Conservation (phyloP, 2,888 invertebrate species). For the Pandemis corylana region DNA sequence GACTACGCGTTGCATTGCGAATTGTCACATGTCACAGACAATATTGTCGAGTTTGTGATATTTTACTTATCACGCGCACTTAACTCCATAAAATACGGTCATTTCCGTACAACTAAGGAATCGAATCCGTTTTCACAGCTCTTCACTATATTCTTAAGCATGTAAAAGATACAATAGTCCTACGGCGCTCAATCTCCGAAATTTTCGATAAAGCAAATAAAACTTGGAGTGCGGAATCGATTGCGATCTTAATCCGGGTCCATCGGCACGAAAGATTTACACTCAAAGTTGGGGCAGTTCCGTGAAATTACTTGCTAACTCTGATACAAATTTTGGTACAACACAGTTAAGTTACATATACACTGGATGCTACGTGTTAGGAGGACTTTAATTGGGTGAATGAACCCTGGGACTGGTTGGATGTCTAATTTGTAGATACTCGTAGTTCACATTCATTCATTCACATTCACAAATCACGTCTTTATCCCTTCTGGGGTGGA, state of each 20-base stretch:
- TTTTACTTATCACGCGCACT: too few relatives aligned
- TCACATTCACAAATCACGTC: too few relatives aligned
- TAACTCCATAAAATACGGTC: too few relatives aligned
- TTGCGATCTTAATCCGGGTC: slow-evolving; percentile 21
- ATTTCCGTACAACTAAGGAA: too few relatives aligned
- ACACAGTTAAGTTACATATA: slow-evolving; percentile 21
- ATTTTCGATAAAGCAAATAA: slow-evolving; percentile 24
- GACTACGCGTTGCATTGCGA: too few relatives aligned
- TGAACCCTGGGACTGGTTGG: background rate
- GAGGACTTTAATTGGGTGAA: background rate
- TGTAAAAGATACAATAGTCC: background rate
- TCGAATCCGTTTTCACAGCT: too few relatives aligned
- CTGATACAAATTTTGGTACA: slow-evolving; percentile 45
- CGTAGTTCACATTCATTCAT: too few relatives aligned
- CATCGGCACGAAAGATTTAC: slow-evolving; percentile 48
- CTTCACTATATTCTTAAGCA: too few relatives aligned
- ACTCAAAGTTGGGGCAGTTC: slow-evolving; percentile 48
- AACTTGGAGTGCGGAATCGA: slow-evolving; percentile 30
- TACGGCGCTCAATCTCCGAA: background rate
- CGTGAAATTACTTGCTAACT: slow-evolving; percentile 45
- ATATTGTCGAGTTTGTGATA: too few relatives aligned
- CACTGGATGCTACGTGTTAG: background rate
- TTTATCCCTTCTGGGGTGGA: too few relatives aligned
- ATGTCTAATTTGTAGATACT: too few relatives aligned
- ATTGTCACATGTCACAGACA: too few relatives aligned